A percentile compares a stretch with the other conserved stretches of the same genome.
These are phyloP conservation scores for Drosophila mercatorum DNA, from an alignment of 2,888 invertebrate species.

Conservation along the genomic window DNA sequence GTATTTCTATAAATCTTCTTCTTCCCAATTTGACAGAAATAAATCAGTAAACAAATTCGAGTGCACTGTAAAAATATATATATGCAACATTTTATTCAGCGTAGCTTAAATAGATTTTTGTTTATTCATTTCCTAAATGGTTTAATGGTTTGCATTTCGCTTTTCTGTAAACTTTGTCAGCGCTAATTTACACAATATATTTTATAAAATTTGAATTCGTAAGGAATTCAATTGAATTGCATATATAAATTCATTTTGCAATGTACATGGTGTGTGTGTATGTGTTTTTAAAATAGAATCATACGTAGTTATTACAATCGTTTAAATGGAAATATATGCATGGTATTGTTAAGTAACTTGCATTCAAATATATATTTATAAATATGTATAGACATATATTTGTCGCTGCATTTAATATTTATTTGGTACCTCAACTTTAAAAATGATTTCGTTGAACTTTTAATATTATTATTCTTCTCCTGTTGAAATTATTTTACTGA, in stretches of 20 bases:
- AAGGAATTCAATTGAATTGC: conserved; percentile 17
- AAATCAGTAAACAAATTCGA: conserved; percentile 7
- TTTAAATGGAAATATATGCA: conserved; percentile 26
- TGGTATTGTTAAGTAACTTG: conserved; percentile 59
- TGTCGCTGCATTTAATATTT: conserved; percentile 12
- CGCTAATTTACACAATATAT: conserved; percentile 59
- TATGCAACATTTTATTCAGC: conserved; percentile 63
- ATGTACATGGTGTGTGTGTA: conserved; percentile 13
- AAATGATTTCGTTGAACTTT: conserved; percentile 16
- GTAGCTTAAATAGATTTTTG: conserved; percentile 40
- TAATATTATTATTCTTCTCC: not conserved
- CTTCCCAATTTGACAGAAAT: not conserved
- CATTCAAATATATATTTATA: conserved; percentile 21
- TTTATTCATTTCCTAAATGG: conserved; percentile 45
- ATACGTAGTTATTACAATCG: conserved; percentile 22
- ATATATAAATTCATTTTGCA: conserved; percentile 23
- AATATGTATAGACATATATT: conserved; percentile 11
- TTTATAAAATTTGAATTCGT: conserved; percentile 19
- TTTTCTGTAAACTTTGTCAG: conserved; percentile 37
- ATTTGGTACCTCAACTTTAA: conserved; percentile 20
- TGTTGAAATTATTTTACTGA: conserved; percentile 24
- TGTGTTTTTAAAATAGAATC: conserved; percentile 25
- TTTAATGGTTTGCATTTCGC: conserved; percentile 32
- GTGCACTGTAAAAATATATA: conserved; percentile 71
- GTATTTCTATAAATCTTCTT: no score